phyloP scores from a whole-genome alignment of 92 coral and sea anemone genomes.

The Zoanthus sansibaricus region DNA sequence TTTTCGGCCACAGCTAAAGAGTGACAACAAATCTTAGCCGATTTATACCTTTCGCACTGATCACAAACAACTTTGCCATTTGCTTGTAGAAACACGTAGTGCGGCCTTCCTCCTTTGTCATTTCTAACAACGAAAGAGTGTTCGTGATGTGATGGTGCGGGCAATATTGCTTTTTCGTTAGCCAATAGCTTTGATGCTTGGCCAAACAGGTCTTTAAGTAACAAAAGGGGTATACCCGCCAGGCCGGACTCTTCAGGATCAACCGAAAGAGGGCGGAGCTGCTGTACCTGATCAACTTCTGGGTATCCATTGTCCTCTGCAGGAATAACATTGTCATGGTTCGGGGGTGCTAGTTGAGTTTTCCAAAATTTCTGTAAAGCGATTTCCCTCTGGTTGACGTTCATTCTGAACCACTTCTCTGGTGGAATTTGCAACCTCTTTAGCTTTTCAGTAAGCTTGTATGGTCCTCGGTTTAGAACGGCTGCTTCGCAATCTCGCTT shows the following conservation, averaged over 20 bases:
- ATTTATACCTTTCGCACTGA: not conserved
- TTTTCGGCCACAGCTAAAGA: not conserved
- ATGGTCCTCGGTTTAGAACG: constrained; percentile 57
- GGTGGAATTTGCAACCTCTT: constrained; percentile 34
- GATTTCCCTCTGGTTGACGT: constrained; percentile 54
- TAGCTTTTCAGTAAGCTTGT: constrained; percentile 33
- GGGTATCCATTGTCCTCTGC: constrained; percentile 10
- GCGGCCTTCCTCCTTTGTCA: not conserved
- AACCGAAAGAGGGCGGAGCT: constrained; percentile 37
- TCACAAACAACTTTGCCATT: not conserved
- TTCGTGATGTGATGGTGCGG: not conserved
- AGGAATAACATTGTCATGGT: constrained; percentile 8
- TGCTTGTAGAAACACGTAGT: not conserved
- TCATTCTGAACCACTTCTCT: constrained; percentile 57
- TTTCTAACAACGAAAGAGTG: not conserved
- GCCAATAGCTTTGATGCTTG: constrained; percentile 33
- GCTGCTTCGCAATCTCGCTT: constrained; percentile 67
- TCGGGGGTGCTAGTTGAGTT: not conserved
- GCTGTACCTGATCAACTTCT: not conserved
- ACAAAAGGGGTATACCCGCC: constrained; percentile 52
- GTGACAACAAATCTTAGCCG: not conserved
- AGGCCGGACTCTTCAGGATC: constrained; percentile 48
- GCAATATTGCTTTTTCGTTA: constrained; percentile 7
- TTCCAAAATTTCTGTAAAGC: constrained; percentile 51
- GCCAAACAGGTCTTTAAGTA: constrained; percentile 36